A percentile compares a stretch with the other conserved stretches of the same genome.
Evolutionary conservation across 2,113 vertebrate species (phyloP).

Genomic region (Budorcas taxicolor): DNA sequence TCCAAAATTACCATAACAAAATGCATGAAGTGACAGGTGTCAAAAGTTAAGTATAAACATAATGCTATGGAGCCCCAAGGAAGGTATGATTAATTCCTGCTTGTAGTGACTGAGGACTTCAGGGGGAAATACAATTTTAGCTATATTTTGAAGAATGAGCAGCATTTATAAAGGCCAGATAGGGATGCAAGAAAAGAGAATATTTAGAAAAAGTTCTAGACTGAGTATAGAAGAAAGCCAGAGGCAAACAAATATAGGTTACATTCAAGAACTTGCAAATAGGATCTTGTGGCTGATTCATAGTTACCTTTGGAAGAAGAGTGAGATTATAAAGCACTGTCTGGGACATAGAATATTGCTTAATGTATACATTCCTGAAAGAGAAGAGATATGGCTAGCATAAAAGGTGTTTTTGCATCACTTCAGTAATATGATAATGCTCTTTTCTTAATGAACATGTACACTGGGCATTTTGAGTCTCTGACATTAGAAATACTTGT

Average conservation of each 20-base stretch:
- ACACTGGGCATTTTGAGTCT: neutral
- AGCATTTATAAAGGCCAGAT: neutral
- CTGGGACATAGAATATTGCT: neutral
- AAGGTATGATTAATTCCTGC: constrained; percentile 1
- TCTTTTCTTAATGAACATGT: neutral
- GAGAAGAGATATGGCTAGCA: neutral
- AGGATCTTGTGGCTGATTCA: neutral
- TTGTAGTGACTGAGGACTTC: neutral
- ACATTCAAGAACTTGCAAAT: neutral
- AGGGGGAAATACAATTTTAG: neutral
- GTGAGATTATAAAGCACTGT: neutral
- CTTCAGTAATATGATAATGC: neutral
- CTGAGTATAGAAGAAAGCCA: neutral
- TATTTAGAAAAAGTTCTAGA: neutral
- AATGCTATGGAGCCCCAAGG: neutral
- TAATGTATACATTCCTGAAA: neutral
- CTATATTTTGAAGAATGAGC: neutral
- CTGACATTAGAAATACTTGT: neutral
- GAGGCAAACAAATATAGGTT: neutral
- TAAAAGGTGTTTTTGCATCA: neutral
- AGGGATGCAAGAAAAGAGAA: neutral
- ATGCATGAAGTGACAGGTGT: constrained; percentile 1
- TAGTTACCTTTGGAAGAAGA: neutral
- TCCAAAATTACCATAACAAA: constrained; percentile 29
- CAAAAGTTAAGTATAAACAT: constrained; percentile 32